These are phyloP conservation scores for Caenorhabditis latens DNA, from an alignment of 1,140 invertebrate genomes.

Conservation along the genomic window DNA sequence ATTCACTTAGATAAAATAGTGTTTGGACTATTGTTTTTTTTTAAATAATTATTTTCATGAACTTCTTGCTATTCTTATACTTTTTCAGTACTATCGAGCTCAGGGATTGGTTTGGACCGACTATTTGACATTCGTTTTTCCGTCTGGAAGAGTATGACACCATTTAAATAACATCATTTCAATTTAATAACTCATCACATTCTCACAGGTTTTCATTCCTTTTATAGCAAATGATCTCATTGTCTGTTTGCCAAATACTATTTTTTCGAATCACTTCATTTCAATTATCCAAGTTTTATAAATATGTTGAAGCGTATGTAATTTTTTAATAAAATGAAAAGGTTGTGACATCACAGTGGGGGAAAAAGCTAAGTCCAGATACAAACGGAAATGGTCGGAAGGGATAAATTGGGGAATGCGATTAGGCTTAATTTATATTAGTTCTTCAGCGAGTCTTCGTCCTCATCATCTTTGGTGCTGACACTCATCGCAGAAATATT, in stretches of 20 bases:
- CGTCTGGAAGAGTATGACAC: conserved; percentile 18
- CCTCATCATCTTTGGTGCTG: conserved; percentile 36
- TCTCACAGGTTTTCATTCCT: neutral
- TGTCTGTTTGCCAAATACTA: too few species aligned
- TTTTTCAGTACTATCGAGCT: conserved; percentile 38
- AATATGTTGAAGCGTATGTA: neutral
- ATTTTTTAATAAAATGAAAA: neutral
- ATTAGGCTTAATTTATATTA: neutral
- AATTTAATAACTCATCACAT: neutral
- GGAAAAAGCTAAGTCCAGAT: neutral
- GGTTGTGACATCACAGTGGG: neutral
- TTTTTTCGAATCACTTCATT: too few species aligned
- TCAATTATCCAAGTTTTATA: too few species aligned
- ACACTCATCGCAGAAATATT: conserved; percentile 45
- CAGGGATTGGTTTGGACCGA: conserved; percentile 43
- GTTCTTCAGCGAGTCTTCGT: conserved; percentile 42
- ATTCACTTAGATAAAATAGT: neutral
- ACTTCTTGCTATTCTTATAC: neutral
- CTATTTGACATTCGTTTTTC: conserved; percentile 19
- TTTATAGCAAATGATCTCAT: neutral
- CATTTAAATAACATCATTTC: neutral
- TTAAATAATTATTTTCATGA: too few species aligned
- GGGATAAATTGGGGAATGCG: neutral
- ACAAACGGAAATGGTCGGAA: neutral
- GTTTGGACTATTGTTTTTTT: neutral